These are phyloP conservation scores for Aphelenchoides avenae DNA, from an alignment of 1,140 invertebrate genomes.

Conservation along the genomic window DNA sequence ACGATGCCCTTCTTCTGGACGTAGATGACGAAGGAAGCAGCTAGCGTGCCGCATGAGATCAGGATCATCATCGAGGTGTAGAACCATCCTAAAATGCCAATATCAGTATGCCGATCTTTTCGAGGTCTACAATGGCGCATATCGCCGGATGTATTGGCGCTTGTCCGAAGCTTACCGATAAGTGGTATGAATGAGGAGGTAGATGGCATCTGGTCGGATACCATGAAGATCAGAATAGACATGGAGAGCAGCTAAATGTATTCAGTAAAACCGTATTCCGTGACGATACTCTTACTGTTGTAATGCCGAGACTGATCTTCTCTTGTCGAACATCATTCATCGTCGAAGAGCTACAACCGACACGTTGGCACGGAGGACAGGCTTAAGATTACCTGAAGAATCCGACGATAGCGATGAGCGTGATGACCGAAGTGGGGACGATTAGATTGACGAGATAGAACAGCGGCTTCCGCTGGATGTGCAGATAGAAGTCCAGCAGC, in stretches of 20 bases:
- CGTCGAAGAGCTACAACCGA: conserved; percentile 45
- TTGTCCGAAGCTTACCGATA: too few relatives aligned
- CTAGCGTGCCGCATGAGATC: conserved; percentile 34
- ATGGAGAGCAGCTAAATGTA: conserved; percentile 34
- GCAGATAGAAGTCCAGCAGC: conserved; percentile 47
- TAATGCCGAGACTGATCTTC: conserved; percentile 52
- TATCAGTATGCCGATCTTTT: not conserved
- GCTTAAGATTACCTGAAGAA: too few relatives aligned
- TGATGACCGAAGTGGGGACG: conserved; percentile 49
- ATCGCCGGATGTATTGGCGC: too few relatives aligned
- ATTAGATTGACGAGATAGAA: conserved; percentile 55
- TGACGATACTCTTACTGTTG: too few relatives aligned
- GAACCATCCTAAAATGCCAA: conserved; percentile 32
- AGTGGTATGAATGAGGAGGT: conserved; percentile 41
- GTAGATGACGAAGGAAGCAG: conserved; percentile 36
- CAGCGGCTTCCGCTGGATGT: conserved; percentile 52
- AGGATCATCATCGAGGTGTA: conserved; percentile 41
- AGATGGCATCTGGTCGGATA: conserved; percentile 43
- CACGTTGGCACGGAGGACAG: too few relatives aligned
- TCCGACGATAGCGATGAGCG: conserved; percentile 54
- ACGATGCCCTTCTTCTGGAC: conserved; percentile 43
- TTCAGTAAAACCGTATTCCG: too few relatives aligned
- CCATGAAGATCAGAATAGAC: conserved; percentile 50
- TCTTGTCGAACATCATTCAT: conserved; percentile 51
- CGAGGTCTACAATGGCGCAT: not conserved